Conservation (phyloP, 2,113 vertebrate species). For the Aptenodytes forsteri region DNA sequence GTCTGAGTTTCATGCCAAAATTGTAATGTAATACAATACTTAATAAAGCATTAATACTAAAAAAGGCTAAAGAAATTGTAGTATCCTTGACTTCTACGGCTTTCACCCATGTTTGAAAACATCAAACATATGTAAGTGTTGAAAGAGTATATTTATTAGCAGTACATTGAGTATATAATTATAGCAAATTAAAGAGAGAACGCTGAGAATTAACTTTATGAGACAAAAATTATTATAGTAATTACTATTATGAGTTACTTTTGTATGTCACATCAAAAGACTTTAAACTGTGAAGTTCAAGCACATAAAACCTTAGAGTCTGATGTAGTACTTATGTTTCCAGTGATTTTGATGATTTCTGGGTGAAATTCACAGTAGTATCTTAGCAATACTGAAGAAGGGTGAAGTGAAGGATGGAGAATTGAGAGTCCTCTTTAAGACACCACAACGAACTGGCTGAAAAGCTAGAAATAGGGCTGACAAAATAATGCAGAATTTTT, state of each 20-base stretch:
- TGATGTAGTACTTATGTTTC: background rate
- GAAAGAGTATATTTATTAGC: background rate
- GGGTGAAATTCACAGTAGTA: background rate
- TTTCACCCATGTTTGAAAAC: background rate
- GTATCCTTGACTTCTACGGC: background rate
- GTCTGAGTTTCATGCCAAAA: background rate
- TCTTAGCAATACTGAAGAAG: background rate
- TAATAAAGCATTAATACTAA: background rate
- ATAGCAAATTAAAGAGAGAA: background rate
- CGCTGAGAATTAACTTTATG: constrained; percentile 13
- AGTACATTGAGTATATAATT: background rate
- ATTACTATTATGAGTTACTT: background rate
- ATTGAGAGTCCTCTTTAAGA: background rate
- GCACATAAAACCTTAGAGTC: background rate
- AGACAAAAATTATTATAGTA: background rate
- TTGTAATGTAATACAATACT: background rate
- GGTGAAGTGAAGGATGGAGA: background rate
- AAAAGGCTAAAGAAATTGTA: background rate
- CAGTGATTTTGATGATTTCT: background rate
- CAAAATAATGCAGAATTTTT: background rate
- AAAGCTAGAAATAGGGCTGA: background rate
- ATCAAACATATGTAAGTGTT: background rate
- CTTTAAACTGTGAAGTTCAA: background rate
- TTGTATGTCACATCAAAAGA: background rate
- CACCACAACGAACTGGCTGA: background rate